phyloP scores from a whole-genome alignment of 2,888 invertebrate species.

The Anoplius nigerrimus region DNA sequence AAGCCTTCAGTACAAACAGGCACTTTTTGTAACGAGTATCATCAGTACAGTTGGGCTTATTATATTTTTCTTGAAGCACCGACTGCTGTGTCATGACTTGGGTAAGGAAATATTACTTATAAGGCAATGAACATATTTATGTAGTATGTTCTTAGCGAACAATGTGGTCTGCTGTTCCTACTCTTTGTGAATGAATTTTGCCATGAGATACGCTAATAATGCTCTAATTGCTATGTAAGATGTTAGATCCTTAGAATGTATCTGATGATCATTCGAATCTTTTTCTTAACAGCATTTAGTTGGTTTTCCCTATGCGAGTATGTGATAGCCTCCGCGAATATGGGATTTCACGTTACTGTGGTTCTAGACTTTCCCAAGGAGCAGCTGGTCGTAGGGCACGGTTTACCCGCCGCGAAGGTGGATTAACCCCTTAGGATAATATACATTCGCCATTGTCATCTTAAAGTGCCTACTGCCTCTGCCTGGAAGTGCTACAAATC shows the following conservation, averaged over 20 bases:
- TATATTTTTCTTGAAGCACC: constrained; percentile 92
- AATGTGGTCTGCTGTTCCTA: constrained; percentile 11
- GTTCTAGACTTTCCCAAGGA: constrained; percentile 91
- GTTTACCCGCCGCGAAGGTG: constrained; percentile 74
- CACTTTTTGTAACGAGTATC: constrained; percentile 85
- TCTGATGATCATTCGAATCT: constrained; percentile 9
- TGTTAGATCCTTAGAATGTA: no score
- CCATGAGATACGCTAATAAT: no score
- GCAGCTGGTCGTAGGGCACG: constrained; percentile 83
- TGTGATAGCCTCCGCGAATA: constrained; percentile 92
- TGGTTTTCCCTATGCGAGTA: constrained; percentile 97
- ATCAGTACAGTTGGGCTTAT: constrained; percentile 89
- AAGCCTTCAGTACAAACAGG: constrained; percentile 80
- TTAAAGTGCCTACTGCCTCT: constrained; percentile 70
- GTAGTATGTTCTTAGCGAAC: background rate
- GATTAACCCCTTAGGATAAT: constrained; percentile 66
- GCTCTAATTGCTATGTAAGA: no score
- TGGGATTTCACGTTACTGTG: constrained; percentile 93
- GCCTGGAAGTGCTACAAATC: constrained; percentile 55
- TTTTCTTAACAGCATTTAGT: constrained; percentile 85
- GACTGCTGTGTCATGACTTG: constrained; percentile 91
- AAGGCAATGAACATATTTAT: background rate
- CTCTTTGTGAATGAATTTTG: no score
- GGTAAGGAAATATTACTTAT: constrained; percentile 80
- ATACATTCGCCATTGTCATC: constrained; percentile 61